Percentiles rank a stretch among this genome's conserved stretches.
phyloP scores from a whole-genome alignment of 2,113 vertebrate species.

The Tragelaphus scriptus region DNA sequence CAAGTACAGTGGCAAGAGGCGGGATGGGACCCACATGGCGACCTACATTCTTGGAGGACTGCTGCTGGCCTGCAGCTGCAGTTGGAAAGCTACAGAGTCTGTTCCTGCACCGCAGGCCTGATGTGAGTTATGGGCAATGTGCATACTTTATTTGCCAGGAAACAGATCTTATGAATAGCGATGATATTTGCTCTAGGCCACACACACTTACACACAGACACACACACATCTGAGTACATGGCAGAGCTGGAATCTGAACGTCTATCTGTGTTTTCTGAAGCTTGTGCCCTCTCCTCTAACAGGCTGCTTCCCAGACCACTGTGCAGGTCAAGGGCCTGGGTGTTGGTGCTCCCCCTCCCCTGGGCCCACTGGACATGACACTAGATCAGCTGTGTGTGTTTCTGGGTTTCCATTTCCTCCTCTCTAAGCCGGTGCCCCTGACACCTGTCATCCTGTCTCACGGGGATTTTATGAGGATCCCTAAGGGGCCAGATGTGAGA shows the following conservation, averaged over 20 bases:
- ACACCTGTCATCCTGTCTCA: neutral
- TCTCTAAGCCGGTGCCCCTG: neutral
- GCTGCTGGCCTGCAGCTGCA: fast-evolving
- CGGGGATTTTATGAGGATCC: neutral
- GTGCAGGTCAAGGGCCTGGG: neutral
- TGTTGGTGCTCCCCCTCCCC: neutral
- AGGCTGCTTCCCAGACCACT: neutral
- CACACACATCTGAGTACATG: too few species aligned
- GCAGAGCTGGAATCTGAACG: neutral
- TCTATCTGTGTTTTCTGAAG: neutral
- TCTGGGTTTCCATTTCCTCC: neutral
- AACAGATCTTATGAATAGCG: neutral
- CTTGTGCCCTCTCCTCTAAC: neutral
- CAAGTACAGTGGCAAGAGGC: too few species aligned
- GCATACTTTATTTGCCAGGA: neutral
- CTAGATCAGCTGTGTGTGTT: fast-evolving
- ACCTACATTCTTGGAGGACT: fast-evolving
- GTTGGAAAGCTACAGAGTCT: neutral
- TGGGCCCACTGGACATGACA: fast-evolving
- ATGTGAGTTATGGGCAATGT: fast-evolving
- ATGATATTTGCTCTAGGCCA: neutral
- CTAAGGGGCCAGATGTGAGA: neutral
- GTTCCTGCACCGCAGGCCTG: fast-evolving
- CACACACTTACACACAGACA: neutral
- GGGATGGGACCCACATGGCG: too few species aligned